Base-by-base conservation (phyloP, 1,140 invertebrate genomes). In the Dendrolimus kikuchii region DNA sequence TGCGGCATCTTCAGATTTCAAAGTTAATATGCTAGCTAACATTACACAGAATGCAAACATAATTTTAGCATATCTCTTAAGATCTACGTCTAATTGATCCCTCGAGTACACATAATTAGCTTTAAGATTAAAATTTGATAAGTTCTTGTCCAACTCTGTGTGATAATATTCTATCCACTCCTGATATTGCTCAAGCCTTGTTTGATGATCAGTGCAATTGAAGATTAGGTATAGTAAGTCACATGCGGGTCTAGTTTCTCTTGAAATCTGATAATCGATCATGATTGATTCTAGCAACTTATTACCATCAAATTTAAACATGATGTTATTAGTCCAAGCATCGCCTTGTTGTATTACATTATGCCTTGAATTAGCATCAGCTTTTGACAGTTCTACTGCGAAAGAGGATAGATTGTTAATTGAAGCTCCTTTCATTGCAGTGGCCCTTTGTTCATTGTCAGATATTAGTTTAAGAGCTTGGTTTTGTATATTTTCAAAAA, bases 151-250 rank as follows among this genome's bases (percentile, higher is more conserved):
- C 4, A 71, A 10, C 44, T 59, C 48, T 1, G 59, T 44, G 39
- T 68, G 55, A 38, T 71, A 71, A 7, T 60, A 57, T 36, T 68
- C 64, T 5, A 71, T 51, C 69, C 69, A 71, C 23, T 65, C 56
- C 4, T 64, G 4, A 38, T 52, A 71, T 39, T 68, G 43, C 7
- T 62, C 51, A 0, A 41, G 43, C 43, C 64, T 60, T 2, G 58
- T 53, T 7, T 59, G 53, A 7, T 61, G 46, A 50, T 65, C 62
- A n/a, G 64, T 67, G 46, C 60, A 67, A 46, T 59, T 64, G 9
- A 66, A 64, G 7, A 62, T 66, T 4, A 64, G 44, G n/a, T 66
- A 62, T 6, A 60, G 44, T 0, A 71, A 38, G 41, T 71, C 68
- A 6, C 37, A 38, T 1, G 46, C 61, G 5, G 66, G 66, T 5